Evolutionary conservation across 1,140 invertebrate genomes (phyloP), one percentile per base, ranked within the genome.

Genomic region (Drosophila bipectinata): DNA sequence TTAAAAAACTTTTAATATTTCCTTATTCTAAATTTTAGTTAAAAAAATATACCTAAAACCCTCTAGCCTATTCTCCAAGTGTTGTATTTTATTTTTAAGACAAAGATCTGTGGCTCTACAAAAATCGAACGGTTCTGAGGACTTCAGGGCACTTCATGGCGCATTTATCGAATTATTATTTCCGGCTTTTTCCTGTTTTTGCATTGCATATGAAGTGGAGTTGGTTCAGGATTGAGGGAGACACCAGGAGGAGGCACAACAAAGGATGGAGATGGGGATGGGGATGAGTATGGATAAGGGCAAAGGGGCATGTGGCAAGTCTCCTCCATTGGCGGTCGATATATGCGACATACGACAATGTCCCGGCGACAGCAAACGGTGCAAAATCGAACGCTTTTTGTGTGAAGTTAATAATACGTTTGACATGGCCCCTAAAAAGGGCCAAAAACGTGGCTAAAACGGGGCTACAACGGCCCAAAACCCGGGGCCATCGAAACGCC

Each of bases 331-430:
- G 83, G 83, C 82, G 81, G 81, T 87, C 81, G 54, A 54, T 76
- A 71, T 72, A 67, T 53, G 75, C 64, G 73, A 87, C 80, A 90
- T 85, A 69, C 82, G 83, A 85, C 82, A 88, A 83, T 79, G 76
- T 66, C 61, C 69, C 61, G 49, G 55, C 80, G 89, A 91, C 88
- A 91, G 88, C 88, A 88, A 91, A 90, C 88, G 80, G 90, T 91
- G 90, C 90, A 91, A 91, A 91, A 91, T 90, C 90, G 85, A 91
- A 91, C 90, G 90, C 90, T 90, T 88, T 90, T 91, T 91, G 90
- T 91, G 90, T 91, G 90, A 91, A 91, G 72, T 91, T 91, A 91
- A 91, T 91, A 91, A 91, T 91, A 91, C 83, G 90, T 91, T 91
- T 91, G 90, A 91, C 90, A 90, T 88, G 88, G 62, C 41, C 34